Base-by-base conservation (phyloP, 2,888 invertebrate genomes). In the Dryobota labecula region DNA sequence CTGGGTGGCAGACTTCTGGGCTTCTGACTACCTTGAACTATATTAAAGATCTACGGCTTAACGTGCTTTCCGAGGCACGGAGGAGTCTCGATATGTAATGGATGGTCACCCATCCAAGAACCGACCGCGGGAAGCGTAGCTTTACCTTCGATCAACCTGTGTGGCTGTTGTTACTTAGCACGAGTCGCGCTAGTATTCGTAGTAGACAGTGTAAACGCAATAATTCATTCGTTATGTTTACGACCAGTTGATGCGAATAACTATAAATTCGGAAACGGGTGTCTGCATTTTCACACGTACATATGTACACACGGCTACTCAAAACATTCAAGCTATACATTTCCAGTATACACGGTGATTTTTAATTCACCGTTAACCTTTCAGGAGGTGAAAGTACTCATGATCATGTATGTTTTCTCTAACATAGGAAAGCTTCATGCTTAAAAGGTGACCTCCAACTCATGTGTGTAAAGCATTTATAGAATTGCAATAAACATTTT, bases 261-360 rank as follows among this genome's bases (percentile, higher is more conserved):
- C 68, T 38, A 83, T 84, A 82, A 82, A 83, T 69, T 83, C 60
- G 58, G 77, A 70, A 81, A 76, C 78, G 84, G 78, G 83, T 78
- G 76, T 75, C 68, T 78, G 64, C 74, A 64, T 69, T 79, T 70
- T 64, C 66, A 56, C 54, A 71, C 73, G 60, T 45, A 63, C 24
- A 47, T n/a, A n/a, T n/a, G n/a, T n/a, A n/a, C n/a, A n/a, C n/a
- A n/a, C n/a, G n/a, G n/a, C n/a, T n/a, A n/a, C n/a, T n/a, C n/a
- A n/a, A n/a, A n/a, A n/a, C n/a, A n/a, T n/a, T n/a, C n/a, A n/a
- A n/a, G n/a, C n/a, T n/a, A n/a, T n/a, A n/a, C n/a, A n/a, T n/a
- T n/a, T n/a, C n/a, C n/a, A n/a, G n/a, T n/a, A n/a, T n/a, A n/a
- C n/a, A n/a, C n/a, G n/a, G n/a, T n/a, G n/a, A n/a, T n/a, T n/a